These are phyloP conservation scores for Coluber constrictor DNA, from an alignment of 2,797 vertebrate genomes.

Conservation along the genomic window DNA sequence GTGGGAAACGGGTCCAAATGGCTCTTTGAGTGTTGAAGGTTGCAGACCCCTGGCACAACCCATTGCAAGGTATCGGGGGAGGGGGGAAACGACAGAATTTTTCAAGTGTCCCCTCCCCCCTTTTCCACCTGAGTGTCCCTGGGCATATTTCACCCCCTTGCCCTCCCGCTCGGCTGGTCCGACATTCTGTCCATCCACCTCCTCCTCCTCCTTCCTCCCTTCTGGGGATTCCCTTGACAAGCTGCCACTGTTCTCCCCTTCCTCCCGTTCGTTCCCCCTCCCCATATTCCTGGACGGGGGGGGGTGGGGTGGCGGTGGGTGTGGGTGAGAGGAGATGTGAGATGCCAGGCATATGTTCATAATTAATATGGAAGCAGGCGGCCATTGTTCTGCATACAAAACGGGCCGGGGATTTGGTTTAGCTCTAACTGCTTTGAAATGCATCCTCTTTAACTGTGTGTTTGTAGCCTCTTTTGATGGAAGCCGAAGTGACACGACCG, in stretches of 20 bases:
- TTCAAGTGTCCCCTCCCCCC: not conserved
- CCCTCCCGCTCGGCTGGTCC: too few relatives aligned
- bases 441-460: not conserved
- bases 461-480: not conserved
- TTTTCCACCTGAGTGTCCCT: too few relatives aligned
- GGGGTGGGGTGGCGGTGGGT: too few relatives aligned
- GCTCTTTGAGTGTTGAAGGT: too few relatives aligned
- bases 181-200: not conserved
- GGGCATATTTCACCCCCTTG: not conserved
- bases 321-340: not conserved
- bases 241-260: not conserved
- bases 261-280: not conserved
- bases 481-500: constrained; percentile 1
- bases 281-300: not conserved
- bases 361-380: not conserved
- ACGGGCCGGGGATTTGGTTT: not conserved
- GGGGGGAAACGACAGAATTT: not conserved
- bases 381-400: not conserved
- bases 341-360: not conserved
- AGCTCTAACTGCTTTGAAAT: constrained; percentile 10
- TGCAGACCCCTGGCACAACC: not conserved
- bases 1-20: too few relatives aligned
- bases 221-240: not conserved
- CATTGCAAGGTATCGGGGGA: too few relatives aligned
- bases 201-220: not conserved